Evolutionary conservation across 1,140 invertebrate species (phyloP), one percentile per base, ranked within the genome.

Genomic region (Drosophila tsacasi): DNA sequence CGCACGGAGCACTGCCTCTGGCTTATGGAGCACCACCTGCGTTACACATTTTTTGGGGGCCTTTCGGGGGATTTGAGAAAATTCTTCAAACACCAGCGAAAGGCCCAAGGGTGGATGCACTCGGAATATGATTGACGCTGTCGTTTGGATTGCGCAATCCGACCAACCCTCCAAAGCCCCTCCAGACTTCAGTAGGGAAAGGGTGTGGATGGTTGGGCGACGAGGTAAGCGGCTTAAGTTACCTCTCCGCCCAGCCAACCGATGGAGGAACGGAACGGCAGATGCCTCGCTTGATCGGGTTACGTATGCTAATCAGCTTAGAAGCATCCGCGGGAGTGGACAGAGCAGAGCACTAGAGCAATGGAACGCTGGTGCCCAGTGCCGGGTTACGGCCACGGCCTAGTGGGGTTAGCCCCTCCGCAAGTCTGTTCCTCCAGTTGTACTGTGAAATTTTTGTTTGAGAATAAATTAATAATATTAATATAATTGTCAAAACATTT

Each of bases 1-100:
- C 81, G 60, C 2, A 64, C 80, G 37, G 78, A 89, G 25, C 75
- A 85, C 44, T 37, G 69, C 0, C 55, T 89, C 21, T 89, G 85
- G 78, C 44, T 39, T 3, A 2, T 81, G 25, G 85, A 89, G 44
- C 35, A 50, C 17, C 86, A 62, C 0, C 19, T 89, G n/a, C 52
- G 60, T 10, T 90, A 89, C 55, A 57, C 67, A 17, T 59, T 85
- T 21, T 85, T 90, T 12, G 85, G 86, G 6, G 85, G 79, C 7
- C 59, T 85, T 21, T 73, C 52, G 42, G 47, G 71, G 50, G 81
- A 81, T 46, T 69, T 85, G 25, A 55, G 2, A 67, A 79, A 82
- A 52, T 81, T 81, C 64, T 73, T 71, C 10, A 39, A 75, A 62
- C 77, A 65, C 39, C 64, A 39, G 27, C 32, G n/a, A 12, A 21